Base-by-base conservation (phyloP, 2,113 vertebrate species). In the Nematolebias whitei region DNA sequence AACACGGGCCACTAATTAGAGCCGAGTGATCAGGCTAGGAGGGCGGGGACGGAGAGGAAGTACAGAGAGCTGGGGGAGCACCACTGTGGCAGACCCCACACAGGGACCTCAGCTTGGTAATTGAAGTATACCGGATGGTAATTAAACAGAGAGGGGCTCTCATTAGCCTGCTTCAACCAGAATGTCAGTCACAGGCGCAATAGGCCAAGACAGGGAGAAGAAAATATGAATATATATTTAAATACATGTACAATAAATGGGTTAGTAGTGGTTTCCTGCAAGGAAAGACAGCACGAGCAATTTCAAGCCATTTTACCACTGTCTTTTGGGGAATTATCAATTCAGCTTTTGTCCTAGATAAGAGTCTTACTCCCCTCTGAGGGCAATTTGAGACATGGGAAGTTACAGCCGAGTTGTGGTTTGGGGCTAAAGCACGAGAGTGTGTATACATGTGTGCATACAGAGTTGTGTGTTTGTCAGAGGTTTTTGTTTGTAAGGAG, bases 1-100 rank as follows among this genome's bases (percentile, higher is more conserved):
- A 89, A 89, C 88, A 91, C 76, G 88, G 80, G 56, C 85, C 8
- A 41, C 85, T 89, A 91, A 91, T 91, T 88, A 88, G 80, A 84
- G 67, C 74, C 64, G 82, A 86, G 80, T 88, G 87, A 90, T 88
- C 85, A 74, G 70, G 76, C 86, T 71, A 71, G 71, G 79, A 76
- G 71, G 74, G 71, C 64, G 63, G 47, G 47, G 72, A 49, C 75
- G 54, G 66, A 51, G 62, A 63, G 68, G 50, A 66, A 63, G 71
- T 54, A 47, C 66, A 60, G 66, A 68, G 83, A 73, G 79, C 73
- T 58, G 63, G 73, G 85, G 80, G 82, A 81, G 74, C 81, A 74
- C 68, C 78, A 68, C 69, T 68, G 83, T 82, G 69, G 82, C 72
- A 80, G 58, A 63, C 62, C 71, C 77, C 88, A 89, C 88, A 80